Conservation (phyloP, 2,797 vertebrate species). For the Nothura maculosa region DNA sequence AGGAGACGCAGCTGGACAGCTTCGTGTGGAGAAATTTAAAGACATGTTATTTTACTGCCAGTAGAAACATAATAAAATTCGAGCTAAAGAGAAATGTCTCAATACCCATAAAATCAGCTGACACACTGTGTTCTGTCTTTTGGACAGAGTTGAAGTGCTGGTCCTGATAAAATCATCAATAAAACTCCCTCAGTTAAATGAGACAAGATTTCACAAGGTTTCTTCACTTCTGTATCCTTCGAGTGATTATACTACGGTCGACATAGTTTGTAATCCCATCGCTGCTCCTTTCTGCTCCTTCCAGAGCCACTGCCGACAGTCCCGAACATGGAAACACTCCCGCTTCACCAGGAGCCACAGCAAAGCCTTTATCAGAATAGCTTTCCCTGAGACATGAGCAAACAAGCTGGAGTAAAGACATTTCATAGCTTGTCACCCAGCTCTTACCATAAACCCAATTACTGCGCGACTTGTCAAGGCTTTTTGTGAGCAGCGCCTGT, state of each 20-base stretch:
- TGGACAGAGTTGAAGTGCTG: background rate
- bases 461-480: background rate
- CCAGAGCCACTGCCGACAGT: background rate
- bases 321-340: background rate
- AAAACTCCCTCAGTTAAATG: background rate
- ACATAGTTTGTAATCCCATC: background rate
- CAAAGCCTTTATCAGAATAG: slow-evolving; percentile 22
- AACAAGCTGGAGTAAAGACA: slow-evolving; percentile 15
- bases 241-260: no score
- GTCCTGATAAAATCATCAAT: background rate
- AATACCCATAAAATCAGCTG: background rate
- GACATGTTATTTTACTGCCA: background rate
- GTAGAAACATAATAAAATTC: background rate
- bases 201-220: background rate
- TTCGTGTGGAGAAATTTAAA: background rate
- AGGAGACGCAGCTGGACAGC: no score
- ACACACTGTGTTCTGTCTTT: background rate
- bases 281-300: background rate
- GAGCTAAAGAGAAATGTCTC: background rate
- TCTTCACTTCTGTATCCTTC: background rate
- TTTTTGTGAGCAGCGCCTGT: background rate
- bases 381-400: slow-evolving; percentile 5
- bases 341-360: background rate
- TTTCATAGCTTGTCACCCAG: slow-evolving; percentile 41
- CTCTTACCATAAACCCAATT: background rate